Base-by-base conservation (phyloP, 2,113 vertebrate species). In the Oreochromis niloticus region DNA sequence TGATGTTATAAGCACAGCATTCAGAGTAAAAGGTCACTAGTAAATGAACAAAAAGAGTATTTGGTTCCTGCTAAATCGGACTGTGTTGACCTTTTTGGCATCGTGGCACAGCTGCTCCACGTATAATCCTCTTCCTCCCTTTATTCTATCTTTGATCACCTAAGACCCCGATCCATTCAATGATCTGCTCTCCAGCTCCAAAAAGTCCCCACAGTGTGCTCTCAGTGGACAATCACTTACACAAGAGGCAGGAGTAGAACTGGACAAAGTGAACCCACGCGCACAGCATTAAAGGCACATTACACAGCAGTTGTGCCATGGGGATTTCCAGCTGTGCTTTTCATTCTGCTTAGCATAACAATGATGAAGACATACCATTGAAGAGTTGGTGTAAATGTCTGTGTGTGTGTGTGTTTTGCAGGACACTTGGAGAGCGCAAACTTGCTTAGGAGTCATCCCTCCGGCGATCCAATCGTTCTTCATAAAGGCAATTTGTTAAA, bases 321-420 rank as follows among this genome's bases (percentile, higher is more conserved):
- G 79, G 82, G 46, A 82, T 57, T 52, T 89, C 75, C 79, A 16
- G 10, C 19, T 22, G 34, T 71, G 82, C 61, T 85, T 82, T 52
- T 14, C 54, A 84, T 86, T 80, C 32, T 63, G 36, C 85, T 82
- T 82, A 43, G 19, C 43, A 13, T 7, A 13, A 79, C 34, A 61
- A n/a, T 80, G 22, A 39, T 34, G 54, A 11, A 56, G 1, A 22
- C 71, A 81, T 66, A 59, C 4, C 1, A 56, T 68, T 59, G 13
- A 68, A 71, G 22, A 52, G 10, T 81, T 9, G 34, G n/a, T 78
- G 50, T 81, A 13, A 71, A 83, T 87, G 27, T 80, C 13, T 61
- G 9, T 94, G 7, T 86, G 52, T 86, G 52, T 88, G 7, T 90
- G 48, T 93, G 41, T 94, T 93, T 81, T 85, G 79, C 92, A 96